phyloP scores from a whole-genome alignment of 2,888 invertebrate genomes.

The Eustalomyia histrio region DNA sequence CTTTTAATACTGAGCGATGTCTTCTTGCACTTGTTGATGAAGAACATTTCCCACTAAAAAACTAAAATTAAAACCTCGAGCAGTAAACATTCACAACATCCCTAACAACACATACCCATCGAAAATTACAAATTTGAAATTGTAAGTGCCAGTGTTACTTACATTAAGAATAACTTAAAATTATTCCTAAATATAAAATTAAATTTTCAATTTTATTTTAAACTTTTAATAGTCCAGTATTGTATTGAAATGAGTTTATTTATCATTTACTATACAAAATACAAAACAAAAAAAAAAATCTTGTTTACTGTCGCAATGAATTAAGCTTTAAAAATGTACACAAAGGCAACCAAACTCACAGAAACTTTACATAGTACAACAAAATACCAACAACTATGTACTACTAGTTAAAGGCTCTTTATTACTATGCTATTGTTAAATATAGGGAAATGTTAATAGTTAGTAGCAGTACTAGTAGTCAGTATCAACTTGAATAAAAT shows the following conservation, averaged over 20 bases:
- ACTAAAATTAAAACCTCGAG: too few species aligned
- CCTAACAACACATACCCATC: too few species aligned
- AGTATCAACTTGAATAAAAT: conserved; percentile 37
- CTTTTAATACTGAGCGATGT: too few species aligned
- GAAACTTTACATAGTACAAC: conserved; percentile 2
- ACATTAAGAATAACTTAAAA: too few species aligned
- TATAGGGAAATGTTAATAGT: neutral
- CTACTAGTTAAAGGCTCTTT: conserved; percentile 43
- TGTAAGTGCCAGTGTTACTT: too few species aligned
- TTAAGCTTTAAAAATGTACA: conserved; percentile 50
- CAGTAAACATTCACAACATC: too few species aligned
- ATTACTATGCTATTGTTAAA: conserved; percentile 24
- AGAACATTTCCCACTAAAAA: too few species aligned
- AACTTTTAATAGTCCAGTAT: too few species aligned
- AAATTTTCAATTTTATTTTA: too few species aligned
- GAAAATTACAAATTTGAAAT: too few species aligned
- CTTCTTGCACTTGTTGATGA: too few species aligned
- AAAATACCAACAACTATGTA: conserved; percentile 9
- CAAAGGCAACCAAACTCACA: conserved; percentile 32
- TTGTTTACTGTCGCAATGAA: conserved; percentile 57
- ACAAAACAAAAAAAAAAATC: conserved; percentile 35
- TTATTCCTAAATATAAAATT: too few species aligned
- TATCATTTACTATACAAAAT: neutral
- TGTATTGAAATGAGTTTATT: neutral
- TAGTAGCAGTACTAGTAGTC: neutral